phyloP scores from a whole-genome alignment of 2,888 invertebrate species.

The Abscondita cerata region DNA sequence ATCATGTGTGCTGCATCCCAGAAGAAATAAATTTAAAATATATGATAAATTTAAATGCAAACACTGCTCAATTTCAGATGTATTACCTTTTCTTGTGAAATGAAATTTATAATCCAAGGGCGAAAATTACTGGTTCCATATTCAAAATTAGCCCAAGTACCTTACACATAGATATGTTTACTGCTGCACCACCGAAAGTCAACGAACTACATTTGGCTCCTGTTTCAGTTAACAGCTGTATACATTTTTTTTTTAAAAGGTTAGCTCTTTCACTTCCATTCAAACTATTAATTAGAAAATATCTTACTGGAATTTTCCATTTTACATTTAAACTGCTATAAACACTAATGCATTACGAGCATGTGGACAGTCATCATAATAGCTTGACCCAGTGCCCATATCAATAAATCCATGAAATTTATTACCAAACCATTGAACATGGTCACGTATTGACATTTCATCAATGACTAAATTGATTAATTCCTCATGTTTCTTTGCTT shows the following conservation, averaged over 20 bases:
- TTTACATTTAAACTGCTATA: slow-evolving; percentile 32
- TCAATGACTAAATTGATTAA: not conserved
- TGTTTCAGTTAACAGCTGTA: slow-evolving; percentile 33
- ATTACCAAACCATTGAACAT: not conserved
- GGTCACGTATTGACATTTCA: slow-evolving; percentile 8
- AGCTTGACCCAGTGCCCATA: not conserved
- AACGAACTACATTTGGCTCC: slow-evolving; percentile 31
- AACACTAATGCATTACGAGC: slow-evolving; percentile 35
- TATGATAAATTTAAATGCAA: not conserved
- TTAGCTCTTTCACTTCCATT: slow-evolving; percentile 30
- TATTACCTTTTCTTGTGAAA: slow-evolving; percentile 1
- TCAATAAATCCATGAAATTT: slow-evolving; percentile 8
- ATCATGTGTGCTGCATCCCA: not conserved
- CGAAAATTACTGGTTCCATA: slow-evolving; percentile 7
- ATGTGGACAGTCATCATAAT: slow-evolving; percentile 1
- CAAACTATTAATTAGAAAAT: slow-evolving; percentile 37
- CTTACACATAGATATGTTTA: slow-evolving; percentile 26
- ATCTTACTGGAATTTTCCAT: slow-evolving; percentile 39
- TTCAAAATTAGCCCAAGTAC: not conserved
- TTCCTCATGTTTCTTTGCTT: not conserved
- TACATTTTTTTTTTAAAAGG: slow-evolving; percentile 28
- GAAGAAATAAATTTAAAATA: not conserved
- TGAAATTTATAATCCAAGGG: slow-evolving; percentile 34
- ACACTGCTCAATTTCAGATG: slow-evolving; percentile 14
- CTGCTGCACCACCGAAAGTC: slow-evolving; percentile 43